Conservation (phyloP, 2,113 vertebrate genomes). For the Uria aalge region DNA sequence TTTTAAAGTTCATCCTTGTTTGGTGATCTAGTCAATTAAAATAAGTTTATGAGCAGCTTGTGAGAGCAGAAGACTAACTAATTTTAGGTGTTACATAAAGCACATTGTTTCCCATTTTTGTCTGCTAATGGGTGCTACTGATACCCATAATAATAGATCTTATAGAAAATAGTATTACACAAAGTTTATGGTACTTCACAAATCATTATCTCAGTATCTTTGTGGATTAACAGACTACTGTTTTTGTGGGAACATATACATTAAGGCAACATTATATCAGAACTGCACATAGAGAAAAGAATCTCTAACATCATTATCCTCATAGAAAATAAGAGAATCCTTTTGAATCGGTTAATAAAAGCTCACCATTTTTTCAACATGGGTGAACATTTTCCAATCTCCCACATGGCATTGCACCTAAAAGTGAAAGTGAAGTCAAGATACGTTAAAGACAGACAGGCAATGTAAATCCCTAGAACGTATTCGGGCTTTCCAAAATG, state of each 20-base stretch:
- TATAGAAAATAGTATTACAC: neutral
- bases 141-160: neutral
- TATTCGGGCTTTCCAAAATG: neutral
- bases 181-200: neutral
- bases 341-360: neutral
- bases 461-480: neutral
- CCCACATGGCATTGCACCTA: neutral
- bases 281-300: neutral
- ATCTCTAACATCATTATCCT: neutral
- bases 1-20: constrained; percentile 36
- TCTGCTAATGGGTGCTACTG: neutral
- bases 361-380: neutral
- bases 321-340: neutral
- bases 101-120: neutral
- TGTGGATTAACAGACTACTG: neutral
- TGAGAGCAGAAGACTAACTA: neutral
- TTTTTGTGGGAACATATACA: neutral
- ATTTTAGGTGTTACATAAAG: constrained; percentile 10
- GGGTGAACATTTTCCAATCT: neutral
- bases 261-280: neutral
- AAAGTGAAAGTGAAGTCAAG: neutral
- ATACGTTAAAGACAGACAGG: neutral
- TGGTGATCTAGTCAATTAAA: constrained; percentile 26
- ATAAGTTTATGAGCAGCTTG: neutral
- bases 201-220: neutral